Percentiles rank a stretch among this genome's conserved stretches.
Evolutionary conservation across 2,888 invertebrate genomes (phyloP).

Genomic region (Eristalis arbustorum): DNA sequence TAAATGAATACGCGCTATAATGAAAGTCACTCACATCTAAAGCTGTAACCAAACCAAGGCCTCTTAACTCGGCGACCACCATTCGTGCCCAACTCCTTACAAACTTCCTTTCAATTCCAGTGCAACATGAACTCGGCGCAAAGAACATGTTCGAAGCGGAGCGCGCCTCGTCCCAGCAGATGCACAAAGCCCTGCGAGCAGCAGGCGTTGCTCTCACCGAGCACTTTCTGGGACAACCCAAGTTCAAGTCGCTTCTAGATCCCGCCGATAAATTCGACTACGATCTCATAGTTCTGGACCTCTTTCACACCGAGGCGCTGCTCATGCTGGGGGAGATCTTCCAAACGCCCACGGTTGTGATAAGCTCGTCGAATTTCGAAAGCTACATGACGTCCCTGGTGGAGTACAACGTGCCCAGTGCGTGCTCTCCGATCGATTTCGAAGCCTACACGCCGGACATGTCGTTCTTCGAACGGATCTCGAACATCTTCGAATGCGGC

Average conservation of each 20-base stretch:
- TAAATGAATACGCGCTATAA: no score
- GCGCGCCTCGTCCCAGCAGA: constrained; percentile 66
- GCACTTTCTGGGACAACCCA: constrained; percentile 74
- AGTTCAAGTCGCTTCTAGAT: constrained; percentile 73
- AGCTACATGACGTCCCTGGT: constrained; percentile 80
- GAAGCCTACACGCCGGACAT: constrained; percentile 78
- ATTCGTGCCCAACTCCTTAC: not conserved
- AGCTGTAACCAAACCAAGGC: no score
- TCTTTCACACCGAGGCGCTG: constrained; percentile 80
- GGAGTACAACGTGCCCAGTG: constrained; percentile 80
- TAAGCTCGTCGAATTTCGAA: constrained; percentile 79
- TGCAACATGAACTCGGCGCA: constrained; percentile 54
- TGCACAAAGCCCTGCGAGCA: constrained; percentile 74
- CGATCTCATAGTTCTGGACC: constrained; percentile 80
- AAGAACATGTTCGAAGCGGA: constrained; percentile 66
- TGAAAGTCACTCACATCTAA: no score
- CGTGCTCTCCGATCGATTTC: constrained; percentile 81
- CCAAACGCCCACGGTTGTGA: constrained; percentile 78
- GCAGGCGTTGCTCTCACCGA: constrained; percentile 75
- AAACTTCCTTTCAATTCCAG: constrained; percentile 11
- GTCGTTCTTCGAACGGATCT: constrained; percentile 81
- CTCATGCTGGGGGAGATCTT: constrained; percentile 78
- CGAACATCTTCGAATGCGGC: constrained; percentile 80
- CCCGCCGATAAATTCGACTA: constrained; percentile 76
- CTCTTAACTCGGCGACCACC: not conserved